These are phyloP conservation scores for Drosophila bifasciata DNA, from an alignment of 1,140 invertebrate species.

Conservation along the genomic window DNA sequence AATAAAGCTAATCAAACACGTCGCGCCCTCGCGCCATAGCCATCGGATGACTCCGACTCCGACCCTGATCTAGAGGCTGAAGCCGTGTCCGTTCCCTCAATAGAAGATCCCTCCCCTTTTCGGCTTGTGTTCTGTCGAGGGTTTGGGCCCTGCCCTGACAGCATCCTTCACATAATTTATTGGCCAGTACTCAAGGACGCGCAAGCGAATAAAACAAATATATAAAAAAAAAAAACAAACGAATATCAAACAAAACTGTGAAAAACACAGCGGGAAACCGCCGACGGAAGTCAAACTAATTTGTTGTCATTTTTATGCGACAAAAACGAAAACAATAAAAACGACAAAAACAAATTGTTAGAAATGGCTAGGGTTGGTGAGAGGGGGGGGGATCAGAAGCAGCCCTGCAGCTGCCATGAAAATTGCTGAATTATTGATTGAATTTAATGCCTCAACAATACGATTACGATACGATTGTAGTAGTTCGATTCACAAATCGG, in stretches of 20 bases:
- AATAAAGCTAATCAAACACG: slow-evolving; percentile 81
- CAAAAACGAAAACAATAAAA: slow-evolving; percentile 77
- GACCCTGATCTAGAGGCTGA: slow-evolving; percentile 28
- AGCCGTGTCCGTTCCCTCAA: neutral
- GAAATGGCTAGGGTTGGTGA: slow-evolving; percentile 11
- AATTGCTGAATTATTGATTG: slow-evolving; percentile 36
- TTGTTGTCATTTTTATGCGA: slow-evolving; percentile 81
- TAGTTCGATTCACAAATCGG: too few species aligned
- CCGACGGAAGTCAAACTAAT: slow-evolving; percentile 74
- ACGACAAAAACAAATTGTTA: slow-evolving; percentile 56
- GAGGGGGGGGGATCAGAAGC: neutral
- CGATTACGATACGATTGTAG: too few species aligned
- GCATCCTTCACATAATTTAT: slow-evolving; percentile 76
- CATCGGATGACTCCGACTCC: slow-evolving; percentile 5
- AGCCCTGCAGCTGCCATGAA: slow-evolving; percentile 63
- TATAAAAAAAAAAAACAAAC: slow-evolving; percentile 30
- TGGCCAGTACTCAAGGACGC: slow-evolving; percentile 66
- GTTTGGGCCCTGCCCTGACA: slow-evolving; percentile 69
- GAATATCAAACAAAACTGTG: slow-evolving; percentile 61
- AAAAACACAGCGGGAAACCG: slow-evolving; percentile 79
- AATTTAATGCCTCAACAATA: slow-evolving; percentile 4
- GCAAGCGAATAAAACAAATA: slow-evolving; percentile 26
- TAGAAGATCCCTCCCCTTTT: neutral
- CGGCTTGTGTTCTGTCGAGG: slow-evolving; percentile 22
- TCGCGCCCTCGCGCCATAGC: slow-evolving; percentile 28